phyloP scores from a whole-genome alignment of 2,797 vertebrate species.

The Gallinago stenura region DNA sequence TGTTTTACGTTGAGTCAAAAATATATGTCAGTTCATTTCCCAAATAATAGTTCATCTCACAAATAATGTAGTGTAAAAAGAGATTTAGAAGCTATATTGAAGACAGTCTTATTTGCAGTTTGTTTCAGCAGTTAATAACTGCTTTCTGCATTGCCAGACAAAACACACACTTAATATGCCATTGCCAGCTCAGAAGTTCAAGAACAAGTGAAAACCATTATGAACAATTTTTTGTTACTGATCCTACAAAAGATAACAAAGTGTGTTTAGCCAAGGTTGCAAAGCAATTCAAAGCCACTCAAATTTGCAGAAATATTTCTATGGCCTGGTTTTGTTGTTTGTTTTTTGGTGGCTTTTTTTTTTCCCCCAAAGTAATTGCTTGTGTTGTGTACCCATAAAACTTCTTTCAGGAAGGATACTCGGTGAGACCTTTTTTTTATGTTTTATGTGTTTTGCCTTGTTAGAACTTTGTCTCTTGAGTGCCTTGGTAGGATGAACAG shows the following conservation, averaged over 20 bases:
- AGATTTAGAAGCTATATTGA: neutral
- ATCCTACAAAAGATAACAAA: neutral
- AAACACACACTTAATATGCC: neutral
- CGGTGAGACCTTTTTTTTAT: neutral
- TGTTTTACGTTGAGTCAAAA: neutral
- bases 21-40: neutral
- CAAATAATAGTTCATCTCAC: neutral
- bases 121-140: constrained; percentile 6
- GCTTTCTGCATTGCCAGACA: neutral
- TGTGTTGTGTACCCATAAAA: neutral
- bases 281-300: neutral
- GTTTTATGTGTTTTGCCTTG: neutral
- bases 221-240: neutral
- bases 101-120: neutral
- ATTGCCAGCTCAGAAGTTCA: constrained; percentile 35
- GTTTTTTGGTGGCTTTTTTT: neutral
- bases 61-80: neutral
- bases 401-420: neutral
- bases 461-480: neutral
- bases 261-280: constrained; percentile 2
- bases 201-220: neutral
- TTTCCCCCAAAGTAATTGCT: neutral
- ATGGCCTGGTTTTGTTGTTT: neutral
- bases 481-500: neutral
- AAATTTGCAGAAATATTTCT: neutral